phyloP scores from a whole-genome alignment of 1,140 invertebrate genomes.

The Capitella teleta region DNA sequence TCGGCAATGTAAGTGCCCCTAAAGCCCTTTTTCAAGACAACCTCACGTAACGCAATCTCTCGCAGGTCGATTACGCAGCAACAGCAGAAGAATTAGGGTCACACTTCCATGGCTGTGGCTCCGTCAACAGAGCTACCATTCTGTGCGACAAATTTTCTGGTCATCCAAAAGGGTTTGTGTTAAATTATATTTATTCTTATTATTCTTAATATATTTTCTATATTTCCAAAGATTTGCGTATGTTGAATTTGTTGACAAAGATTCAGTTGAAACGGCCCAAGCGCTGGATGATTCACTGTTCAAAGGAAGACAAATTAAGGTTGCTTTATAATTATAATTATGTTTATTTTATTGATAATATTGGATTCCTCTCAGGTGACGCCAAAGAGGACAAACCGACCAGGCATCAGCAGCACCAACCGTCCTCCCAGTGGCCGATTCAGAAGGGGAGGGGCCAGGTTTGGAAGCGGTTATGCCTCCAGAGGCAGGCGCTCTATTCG shows the following conservation, averaged over 20 bases:
- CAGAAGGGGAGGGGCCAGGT: slow-evolving; percentile 13
- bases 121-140: slow-evolving; percentile 95
- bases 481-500: slow-evolving; percentile 16
- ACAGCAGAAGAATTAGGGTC: slow-evolving; percentile 96
- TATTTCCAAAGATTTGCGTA: slow-evolving; percentile 71
- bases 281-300: slow-evolving; percentile 97
- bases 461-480: slow-evolving; percentile 13
- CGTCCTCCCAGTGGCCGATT: slow-evolving; percentile 63
- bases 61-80: slow-evolving; percentile 88
- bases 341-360: no score
- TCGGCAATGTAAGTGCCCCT: slow-evolving; percentile 81
- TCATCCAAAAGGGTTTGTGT: slow-evolving; percentile 77
- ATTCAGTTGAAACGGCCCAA: slow-evolving; percentile 93
- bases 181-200: not conserved
- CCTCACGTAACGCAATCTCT: not conserved
- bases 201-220: not conserved
- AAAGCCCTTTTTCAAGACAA: slow-evolving; percentile 5
- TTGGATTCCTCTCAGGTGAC: slow-evolving; percentile 60
- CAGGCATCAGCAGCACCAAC: slow-evolving; percentile 89
- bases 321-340: no score
- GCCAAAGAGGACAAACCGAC: slow-evolving; percentile 93
- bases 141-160: slow-evolving; percentile 96
- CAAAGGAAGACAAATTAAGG: slow-evolving; percentile 94
- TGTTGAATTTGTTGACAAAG: slow-evolving; percentile 96
- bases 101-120: slow-evolving; percentile 98